phyloP scores from a whole-genome alignment of 2,113 vertebrate genomes.

The Bos javanicus region DNA sequence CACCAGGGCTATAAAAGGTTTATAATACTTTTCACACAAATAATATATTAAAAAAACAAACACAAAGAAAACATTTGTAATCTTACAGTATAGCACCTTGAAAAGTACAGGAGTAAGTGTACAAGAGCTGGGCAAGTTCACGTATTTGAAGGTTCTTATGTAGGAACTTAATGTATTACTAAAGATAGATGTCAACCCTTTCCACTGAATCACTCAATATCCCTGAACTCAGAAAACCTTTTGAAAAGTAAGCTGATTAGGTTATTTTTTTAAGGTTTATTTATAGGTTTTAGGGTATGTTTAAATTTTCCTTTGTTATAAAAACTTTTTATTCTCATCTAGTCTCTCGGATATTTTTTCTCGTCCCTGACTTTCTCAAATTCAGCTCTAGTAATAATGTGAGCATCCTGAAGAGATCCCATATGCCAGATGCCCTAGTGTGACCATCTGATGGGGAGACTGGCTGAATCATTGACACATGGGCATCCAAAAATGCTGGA shows the following conservation, averaged over 20 bases:
- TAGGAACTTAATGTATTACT: neutral
- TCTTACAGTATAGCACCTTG: neutral
- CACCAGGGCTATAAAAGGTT: neutral
- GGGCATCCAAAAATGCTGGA: neutral
- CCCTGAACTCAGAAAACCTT: neutral
- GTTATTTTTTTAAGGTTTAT: neutral
- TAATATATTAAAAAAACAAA: neutral
- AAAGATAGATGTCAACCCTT: neutral
- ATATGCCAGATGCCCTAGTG: neutral
- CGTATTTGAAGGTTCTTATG: neutral
- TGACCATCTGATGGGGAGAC: neutral
- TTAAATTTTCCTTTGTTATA: neutral
- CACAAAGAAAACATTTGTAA: neutral
- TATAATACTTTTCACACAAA: neutral
- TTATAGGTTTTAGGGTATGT: neutral
- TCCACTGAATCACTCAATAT: neutral
- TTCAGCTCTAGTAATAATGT: neutral
- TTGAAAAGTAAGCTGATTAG: neutral
- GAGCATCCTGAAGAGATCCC: constrained; percentile 37
- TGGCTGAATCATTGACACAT: neutral
- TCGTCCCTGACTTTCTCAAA: neutral
- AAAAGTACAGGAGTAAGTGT: neutral
- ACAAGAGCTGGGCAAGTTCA: neutral
- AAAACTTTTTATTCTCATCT: neutral
- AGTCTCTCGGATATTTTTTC: neutral